phyloP scores from a whole-genome alignment of 2,888 invertebrate genomes.

The Cephonodes hylas region DNA sequence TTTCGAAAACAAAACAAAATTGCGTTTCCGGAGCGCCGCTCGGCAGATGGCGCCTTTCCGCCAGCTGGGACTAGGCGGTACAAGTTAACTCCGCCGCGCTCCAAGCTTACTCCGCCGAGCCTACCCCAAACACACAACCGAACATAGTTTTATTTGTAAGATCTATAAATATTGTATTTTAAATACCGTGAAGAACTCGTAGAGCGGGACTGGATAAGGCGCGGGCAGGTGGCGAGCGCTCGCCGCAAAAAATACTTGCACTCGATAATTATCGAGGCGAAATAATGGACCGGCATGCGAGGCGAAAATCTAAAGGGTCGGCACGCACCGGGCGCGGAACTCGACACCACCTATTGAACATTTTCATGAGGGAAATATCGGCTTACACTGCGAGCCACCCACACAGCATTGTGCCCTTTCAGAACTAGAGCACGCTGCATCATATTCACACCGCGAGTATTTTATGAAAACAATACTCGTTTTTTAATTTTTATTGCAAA shows the following conservation, averaged over 20 bases:
- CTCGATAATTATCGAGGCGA: conserved; percentile 79
- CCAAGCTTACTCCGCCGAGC: conserved; percentile 26
- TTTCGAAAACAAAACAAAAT: conserved; percentile 70
- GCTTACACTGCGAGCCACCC: conserved; percentile 74
- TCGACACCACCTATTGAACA: conserved; percentile 75
- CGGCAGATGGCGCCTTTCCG: conserved; percentile 79
- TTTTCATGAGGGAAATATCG: conserved; percentile 78
- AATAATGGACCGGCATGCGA: conserved; percentile 78
- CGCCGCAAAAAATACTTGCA: conserved; percentile 66
- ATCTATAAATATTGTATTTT: not conserved
- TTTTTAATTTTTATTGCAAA: conserved; percentile 1
- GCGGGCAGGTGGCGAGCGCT: conserved; percentile 70
- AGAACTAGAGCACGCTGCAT: conserved; percentile 41
- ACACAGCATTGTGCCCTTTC: conserved; percentile 50
- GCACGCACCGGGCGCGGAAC: conserved; percentile 64
- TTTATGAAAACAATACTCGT: conserved; percentile 10
- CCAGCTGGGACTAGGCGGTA: conserved; percentile 67
- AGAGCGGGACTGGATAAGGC: not conserved
- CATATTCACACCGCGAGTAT: conserved; percentile 46
- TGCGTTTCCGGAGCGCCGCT: conserved; percentile 71
- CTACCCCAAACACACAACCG: not conserved
- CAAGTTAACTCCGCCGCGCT: conserved; percentile 32
- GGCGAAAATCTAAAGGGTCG: conserved; percentile 77
- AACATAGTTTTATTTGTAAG: not conserved
- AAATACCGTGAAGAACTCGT: not conserved